Percentiles rank a stretch among this genome's conserved stretches.
Evolutionary conservation across 2,888 invertebrate species (phyloP).

Genomic region (Lycocerus yunnanus): DNA sequence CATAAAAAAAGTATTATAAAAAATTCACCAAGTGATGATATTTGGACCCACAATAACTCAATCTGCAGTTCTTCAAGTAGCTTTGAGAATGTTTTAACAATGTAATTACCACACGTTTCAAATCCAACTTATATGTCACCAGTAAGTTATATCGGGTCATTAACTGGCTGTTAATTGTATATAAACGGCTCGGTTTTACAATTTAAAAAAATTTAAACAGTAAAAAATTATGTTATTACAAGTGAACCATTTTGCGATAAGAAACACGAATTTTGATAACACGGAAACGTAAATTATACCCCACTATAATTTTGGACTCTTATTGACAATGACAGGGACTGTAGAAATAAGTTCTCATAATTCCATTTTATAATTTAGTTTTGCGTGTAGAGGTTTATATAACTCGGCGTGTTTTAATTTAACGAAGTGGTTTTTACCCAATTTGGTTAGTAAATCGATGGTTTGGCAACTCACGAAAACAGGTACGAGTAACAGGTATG

Average conservation of each 20-base stretch:
- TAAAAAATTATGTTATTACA: neutral
- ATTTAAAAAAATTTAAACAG: neutral
- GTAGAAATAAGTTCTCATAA: neutral
- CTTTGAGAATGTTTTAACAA: too few relatives aligned
- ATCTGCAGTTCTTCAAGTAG: too few relatives aligned
- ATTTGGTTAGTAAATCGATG: neutral
- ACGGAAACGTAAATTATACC: neutral
- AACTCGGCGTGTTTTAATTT: neutral
- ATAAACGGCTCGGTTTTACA: neutral
- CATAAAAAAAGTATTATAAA: too few relatives aligned
- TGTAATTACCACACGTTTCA: neutral
- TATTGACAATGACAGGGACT: neutral
- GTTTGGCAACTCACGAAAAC: neutral
- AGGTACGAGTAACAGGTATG: neutral
- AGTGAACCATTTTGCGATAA: neutral
- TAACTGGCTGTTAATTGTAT: neutral
- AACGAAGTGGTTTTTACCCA: neutral
- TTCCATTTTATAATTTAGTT: neutral
- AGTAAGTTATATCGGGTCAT: neutral
- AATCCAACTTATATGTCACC: neutral
- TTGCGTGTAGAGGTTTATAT: neutral
- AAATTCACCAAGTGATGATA: too few relatives aligned
- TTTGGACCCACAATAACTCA: too few relatives aligned
- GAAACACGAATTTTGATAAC: neutral
- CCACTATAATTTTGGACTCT: neutral